Conservation (phyloP, 2,113 vertebrate species). For the Gallinago undulata region DNA sequence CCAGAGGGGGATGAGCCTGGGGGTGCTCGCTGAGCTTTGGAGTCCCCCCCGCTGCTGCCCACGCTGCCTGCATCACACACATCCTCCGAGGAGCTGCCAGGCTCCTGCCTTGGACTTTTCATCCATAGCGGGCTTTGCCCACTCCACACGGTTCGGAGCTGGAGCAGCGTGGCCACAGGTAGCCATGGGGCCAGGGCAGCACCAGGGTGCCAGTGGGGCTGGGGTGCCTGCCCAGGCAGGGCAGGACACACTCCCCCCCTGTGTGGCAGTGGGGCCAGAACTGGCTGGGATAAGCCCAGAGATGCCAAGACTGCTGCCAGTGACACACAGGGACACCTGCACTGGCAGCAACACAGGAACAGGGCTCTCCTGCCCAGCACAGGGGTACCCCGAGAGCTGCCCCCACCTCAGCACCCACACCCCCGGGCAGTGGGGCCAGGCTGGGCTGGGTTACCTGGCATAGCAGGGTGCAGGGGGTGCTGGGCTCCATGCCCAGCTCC, state of each 20-base stretch:
- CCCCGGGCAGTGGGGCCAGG: rapidly evolving
- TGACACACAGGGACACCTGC: rapidly evolving
- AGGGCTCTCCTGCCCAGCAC: neutral
- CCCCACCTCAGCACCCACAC: neutral
- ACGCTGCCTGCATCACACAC: neutral
- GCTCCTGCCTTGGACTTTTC: neutral
- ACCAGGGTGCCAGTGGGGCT: rapidly evolving
- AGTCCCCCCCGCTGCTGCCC: neutral
- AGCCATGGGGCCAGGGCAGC: neutral
- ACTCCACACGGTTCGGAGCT: rapidly evolving
- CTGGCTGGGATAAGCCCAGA: neutral
- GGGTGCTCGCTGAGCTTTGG: neutral
- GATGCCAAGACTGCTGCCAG: neutral
- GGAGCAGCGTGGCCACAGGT: rapidly evolving
- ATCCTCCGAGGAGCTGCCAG: neutral
- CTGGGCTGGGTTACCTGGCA: neutral
- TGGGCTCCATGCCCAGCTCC: neutral
- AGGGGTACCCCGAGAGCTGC: neutral
- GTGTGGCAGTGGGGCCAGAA: neutral
- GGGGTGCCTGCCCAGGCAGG: neutral
- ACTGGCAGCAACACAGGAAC: rapidly evolving
- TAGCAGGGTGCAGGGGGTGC: neutral
- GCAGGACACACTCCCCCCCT: neutral
- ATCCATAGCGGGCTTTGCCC: rapidly evolving
- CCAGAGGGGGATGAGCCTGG: neutral